Percentiles rank a stretch among this genome's conserved stretches.
These are phyloP conservation scores for Malthinus seriepunctatus DNA, from an alignment of 2,888 invertebrate species.

Conservation along the genomic window DNA sequence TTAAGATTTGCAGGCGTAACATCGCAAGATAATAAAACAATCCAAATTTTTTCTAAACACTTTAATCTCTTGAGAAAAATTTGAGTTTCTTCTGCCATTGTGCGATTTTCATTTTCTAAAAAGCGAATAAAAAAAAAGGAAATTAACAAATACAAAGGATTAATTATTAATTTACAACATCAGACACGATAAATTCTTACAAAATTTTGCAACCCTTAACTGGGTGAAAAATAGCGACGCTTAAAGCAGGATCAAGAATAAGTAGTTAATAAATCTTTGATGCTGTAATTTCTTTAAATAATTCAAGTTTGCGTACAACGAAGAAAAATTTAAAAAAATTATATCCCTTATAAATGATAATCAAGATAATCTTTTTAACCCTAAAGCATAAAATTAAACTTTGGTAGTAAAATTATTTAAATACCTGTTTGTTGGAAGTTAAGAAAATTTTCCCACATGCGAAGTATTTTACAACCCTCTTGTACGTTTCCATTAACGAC, in stretches of 20 bases:
- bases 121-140: neutral
- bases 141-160: neutral
- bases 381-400: neutral
- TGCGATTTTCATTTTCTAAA: constrained; percentile 34
- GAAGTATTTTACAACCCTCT: constrained; percentile 42
- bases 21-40: constrained; percentile 11
- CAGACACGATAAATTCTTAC: neutral
- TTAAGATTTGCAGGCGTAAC: constrained; percentile 45
- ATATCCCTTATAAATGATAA: neutral
- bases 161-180: neutral
- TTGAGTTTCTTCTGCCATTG: constrained; percentile 54
- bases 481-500: constrained; percentile 48
- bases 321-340: no score
- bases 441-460: constrained; percentile 47
- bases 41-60: constrained; percentile 47
- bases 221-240: constrained; percentile 1
- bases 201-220: neutral
- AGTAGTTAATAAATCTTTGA: constrained; percentile 21
- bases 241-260: constrained; percentile 4
- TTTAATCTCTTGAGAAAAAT: constrained; percentile 53
- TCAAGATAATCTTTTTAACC: neutral
- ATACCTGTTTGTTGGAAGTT: constrained; percentile 31
- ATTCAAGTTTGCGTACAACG: constrained; percentile 7
- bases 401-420: neutral
- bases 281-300: constrained; percentile 15